A percentile compares a stretch with the other conserved stretches of the same genome.
Evolutionary conservation across 1,140 invertebrate genomes (phyloP).

Genomic region (Cyrtorhinus lividipennis): DNA sequence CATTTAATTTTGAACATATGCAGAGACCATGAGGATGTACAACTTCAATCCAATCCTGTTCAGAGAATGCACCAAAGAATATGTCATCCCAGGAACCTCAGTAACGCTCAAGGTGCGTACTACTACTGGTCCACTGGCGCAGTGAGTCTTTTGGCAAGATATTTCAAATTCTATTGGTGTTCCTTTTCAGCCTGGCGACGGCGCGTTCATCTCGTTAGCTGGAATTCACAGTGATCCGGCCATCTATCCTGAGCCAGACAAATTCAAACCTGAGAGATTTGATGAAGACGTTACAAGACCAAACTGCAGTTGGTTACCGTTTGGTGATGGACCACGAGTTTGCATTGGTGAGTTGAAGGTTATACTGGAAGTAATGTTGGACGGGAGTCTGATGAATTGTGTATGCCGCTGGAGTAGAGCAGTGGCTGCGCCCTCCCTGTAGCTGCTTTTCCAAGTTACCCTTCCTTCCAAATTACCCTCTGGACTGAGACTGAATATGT

Average conservation of each 20-base stretch:
- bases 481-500: too few species aligned
- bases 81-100: conserved; percentile 33
- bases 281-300: conserved; percentile 30
- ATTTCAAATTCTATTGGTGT: too few species aligned
- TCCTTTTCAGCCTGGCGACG: conserved; percentile 29
- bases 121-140: too few species aligned
- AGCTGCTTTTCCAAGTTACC: too few species aligned
- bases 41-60: conserved; percentile 32
- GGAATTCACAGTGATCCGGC: conserved; percentile 41
- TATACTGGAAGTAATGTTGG: too few species aligned
- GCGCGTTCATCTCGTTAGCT: conserved; percentile 38
- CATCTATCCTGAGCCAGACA: conserved; percentile 37
- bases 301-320: conserved; percentile 35
- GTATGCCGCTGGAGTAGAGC: too few species aligned
- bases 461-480: too few species aligned
- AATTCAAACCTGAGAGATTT: conserved; percentile 40
- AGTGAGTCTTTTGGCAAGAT: too few species aligned
- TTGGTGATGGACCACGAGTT: conserved; percentile 44
- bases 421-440: too few species aligned
- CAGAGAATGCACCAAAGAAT: conserved; percentile 33
- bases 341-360: conserved; percentile 38
- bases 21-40: conserved; percentile 44
- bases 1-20: conserved; percentile 12
- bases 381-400: too few species aligned
- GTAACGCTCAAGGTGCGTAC: conserved; percentile 29